A percentile compares a stretch with the other conserved stretches of the same genome.
These are phyloP conservation scores for Melospiza melodia DNA, from an alignment of 2,113 vertebrate species.

Conservation along the genomic window DNA sequence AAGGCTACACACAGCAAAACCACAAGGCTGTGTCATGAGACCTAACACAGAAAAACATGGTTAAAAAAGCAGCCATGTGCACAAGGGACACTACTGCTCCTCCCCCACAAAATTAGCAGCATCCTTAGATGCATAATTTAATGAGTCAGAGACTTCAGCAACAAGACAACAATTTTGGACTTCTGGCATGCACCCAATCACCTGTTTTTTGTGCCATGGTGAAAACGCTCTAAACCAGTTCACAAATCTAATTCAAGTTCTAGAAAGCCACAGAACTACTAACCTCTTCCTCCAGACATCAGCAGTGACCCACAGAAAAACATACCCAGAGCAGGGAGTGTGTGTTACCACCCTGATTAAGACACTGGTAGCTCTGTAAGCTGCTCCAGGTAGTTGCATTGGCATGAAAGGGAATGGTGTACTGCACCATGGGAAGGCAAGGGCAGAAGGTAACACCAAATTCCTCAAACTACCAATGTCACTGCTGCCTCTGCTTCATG, in stretches of 20 bases:
- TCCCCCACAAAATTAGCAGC: not conserved
- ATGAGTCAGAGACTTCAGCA: not conserved
- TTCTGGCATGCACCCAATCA: not conserved
- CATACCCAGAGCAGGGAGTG: rapidly evolving
- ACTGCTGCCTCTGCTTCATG: not conserved
- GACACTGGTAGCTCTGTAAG: rapidly evolving
- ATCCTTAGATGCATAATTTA: rapidly evolving
- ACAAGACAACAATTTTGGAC: not conserved
- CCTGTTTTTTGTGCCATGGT: not conserved
- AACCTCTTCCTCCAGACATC: not conserved
- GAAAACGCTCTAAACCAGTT: not conserved
- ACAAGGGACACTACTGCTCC: not conserved
- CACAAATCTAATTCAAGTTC: not conserved
- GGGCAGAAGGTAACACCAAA: not conserved
- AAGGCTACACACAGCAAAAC: not conserved
- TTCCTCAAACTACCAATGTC: not conserved
- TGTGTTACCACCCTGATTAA: rapidly evolving
- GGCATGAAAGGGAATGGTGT: rapidly evolving
- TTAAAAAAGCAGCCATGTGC: not conserved
- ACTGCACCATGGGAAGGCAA: not conserved
- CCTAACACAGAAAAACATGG: not conserved
- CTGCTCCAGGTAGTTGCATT: rapidly evolving
- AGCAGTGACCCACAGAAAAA: not conserved
- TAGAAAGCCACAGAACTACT: not conserved
- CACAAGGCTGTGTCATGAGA: not conserved